phyloP scores from a whole-genome alignment of 2,888 invertebrate genomes.

The Pristionchus japonicus region DNA sequence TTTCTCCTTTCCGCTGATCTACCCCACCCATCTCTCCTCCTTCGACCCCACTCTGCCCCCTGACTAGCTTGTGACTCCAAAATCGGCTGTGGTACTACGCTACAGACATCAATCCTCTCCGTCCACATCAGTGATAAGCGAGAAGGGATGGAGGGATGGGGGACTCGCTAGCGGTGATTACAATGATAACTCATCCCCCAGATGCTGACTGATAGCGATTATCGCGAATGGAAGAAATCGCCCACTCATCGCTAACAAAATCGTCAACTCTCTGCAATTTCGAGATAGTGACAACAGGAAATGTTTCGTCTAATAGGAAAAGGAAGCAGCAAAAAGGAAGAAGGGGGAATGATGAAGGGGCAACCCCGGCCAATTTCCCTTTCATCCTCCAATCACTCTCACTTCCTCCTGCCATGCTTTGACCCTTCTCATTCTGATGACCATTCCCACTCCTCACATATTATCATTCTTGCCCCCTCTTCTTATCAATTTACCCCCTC shows the following conservation, averaged over 20 bases:
- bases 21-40: background rate
- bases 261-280: background rate
- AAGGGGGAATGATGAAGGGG: background rate
- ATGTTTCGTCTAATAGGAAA: constrained; percentile 12
- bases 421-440: background rate
- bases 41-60: background rate
- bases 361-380: background rate
- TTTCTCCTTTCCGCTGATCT: background rate
- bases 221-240: background rate
- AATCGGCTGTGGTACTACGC: background rate
- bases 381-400: background rate
- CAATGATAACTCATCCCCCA: constrained; percentile 31
- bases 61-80: background rate
- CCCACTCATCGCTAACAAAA: constrained; percentile 8
- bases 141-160: background rate
- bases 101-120: background rate
- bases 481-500: constrained; percentile 25
- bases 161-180: background rate
- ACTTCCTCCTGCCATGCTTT: background rate
- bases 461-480: background rate
- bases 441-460: constrained; percentile 5
- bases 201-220: constrained; percentile 18
- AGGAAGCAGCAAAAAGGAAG: background rate
- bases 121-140: background rate
- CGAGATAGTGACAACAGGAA: background rate